phyloP scores from a whole-genome alignment of 2,888 invertebrate species.

The Cephus spinipes region DNA sequence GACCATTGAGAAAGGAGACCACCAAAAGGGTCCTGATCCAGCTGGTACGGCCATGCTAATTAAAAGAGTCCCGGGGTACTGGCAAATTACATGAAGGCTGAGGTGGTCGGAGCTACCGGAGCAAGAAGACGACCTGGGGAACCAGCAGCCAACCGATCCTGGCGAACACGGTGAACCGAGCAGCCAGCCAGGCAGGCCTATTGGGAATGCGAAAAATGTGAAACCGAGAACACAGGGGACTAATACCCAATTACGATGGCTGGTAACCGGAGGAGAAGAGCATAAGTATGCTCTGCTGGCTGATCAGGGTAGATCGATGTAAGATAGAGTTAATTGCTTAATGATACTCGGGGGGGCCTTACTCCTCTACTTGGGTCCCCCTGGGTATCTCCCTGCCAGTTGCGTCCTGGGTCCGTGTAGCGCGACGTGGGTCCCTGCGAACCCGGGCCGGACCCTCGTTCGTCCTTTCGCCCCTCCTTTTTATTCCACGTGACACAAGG shows the following conservation, averaged over 20 bases:
- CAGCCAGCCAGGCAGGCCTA: not conserved
- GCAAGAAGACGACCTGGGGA: not conserved
- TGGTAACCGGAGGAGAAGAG: constrained; percentile 15
- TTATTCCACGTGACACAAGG: constrained; percentile 9
- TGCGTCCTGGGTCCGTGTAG: not conserved
- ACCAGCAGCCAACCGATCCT: not conserved
- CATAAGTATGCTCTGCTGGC: constrained; percentile 20
- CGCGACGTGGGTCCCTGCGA: not conserved
- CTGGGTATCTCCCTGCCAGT: constrained; percentile 7
- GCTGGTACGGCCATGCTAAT: not conserved
- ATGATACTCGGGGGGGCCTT: constrained; percentile 18
- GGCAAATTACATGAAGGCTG: constrained; percentile 3
- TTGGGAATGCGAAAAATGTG: constrained; percentile 19
- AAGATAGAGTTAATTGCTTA: constrained; percentile 27
- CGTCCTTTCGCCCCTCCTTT: not conserved
- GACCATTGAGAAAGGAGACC: not conserved
- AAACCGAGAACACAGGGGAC: constrained; percentile 15
- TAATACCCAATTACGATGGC: constrained; percentile 24
- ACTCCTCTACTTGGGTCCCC: constrained; percentile 13
- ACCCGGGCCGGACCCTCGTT: not conserved
- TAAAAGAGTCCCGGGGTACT: not conserved
- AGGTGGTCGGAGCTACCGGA: not conserved
- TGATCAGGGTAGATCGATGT: constrained; percentile 26
- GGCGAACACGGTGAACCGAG: not conserved
- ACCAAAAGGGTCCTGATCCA: not conserved